Evolutionary conservation across 2,888 invertebrate species (phyloP), one percentile per base, ranked within the genome.

Genomic region (Bedellia somnulentella): DNA sequence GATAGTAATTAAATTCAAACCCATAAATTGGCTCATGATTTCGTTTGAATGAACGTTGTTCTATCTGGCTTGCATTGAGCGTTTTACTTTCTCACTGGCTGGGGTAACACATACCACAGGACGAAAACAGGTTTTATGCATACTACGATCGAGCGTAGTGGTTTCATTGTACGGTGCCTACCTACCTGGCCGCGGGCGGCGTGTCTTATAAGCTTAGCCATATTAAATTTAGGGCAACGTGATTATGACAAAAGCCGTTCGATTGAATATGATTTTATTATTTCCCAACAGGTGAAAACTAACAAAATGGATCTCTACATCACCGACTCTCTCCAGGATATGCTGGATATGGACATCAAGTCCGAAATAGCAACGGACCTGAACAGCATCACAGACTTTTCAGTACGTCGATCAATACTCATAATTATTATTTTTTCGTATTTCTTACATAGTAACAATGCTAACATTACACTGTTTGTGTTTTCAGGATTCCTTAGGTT

Each of bases 291-390:
- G 81, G 76, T 71, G 55, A 68, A 78, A 51, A 73, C 76, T 42
- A 78, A 78, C 46, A 61, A 59, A 6, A 80, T 81, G 59, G 82
- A 82, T 55, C 68, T 82, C 37, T 82, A 81, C 46, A 81, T 82
- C 52, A 81, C 82, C 17, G 82, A 82, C 54, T 88, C 90, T 29
- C 81, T 93, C 49, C 90, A 92, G 59, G 93, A 93, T 52, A 90
- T 93, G 87, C 80, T 93, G 40, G 92, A 93, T 52, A 86, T 89
- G 59, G 93, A 93, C 54, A 90, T 93, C 37, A 89, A 90, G 54
- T 83, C 85, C 41, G 91, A 91, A 64, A 88, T 90, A 44, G 91
- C 89, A 37, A 86, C 85, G 31, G 83, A 88, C 34, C 82, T 89
- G 27, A 86, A 87, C 35, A 85, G 85, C 36, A 81, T 82, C 39